A percentile compares a stretch with the other conserved stretches of the same genome.
These are phyloP conservation scores for Crematogaster levior DNA, from an alignment of 2,888 invertebrate species.

Conservation along the genomic window DNA sequence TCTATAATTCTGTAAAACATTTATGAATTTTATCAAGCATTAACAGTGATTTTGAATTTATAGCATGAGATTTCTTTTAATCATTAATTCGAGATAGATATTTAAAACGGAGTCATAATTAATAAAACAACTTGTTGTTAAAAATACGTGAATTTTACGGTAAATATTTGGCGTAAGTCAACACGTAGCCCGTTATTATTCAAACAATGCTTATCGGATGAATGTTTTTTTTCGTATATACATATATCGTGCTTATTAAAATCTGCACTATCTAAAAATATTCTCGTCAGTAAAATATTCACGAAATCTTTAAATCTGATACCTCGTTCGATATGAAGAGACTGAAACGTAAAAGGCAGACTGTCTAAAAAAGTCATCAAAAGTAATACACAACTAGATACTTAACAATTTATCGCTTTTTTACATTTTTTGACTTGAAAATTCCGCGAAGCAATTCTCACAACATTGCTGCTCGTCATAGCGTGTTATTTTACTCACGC, in stretches of 20 bases:
- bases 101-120: constrained; percentile 22
- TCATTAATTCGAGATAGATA: constrained; percentile 23
- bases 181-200: constrained; percentile 35
- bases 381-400: not conserved
- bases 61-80: constrained; percentile 12
- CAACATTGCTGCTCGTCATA: not conserved
- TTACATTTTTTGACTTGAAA: not conserved
- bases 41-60: constrained; percentile 32
- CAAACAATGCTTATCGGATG: constrained; percentile 38
- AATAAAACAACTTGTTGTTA: constrained; percentile 43
- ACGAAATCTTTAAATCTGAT: not conserved
- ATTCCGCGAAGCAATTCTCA: not conserved
- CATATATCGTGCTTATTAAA: constrained; percentile 22
- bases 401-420: not conserved
- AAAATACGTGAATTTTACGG: constrained; percentile 34
- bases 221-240: not conserved
- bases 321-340: not conserved
- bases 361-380: not conserved
- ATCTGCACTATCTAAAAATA: constrained; percentile 10
- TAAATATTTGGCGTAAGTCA: constrained; percentile 39
- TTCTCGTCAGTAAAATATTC: constrained; percentile 6
- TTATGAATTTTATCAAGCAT: constrained; percentile 33
- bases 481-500: not conserved
- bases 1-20: constrained; percentile 30
- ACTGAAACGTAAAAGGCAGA: not conserved